Percentiles rank a stretch among this genome's conserved stretches.
Evolutionary conservation across 1,140 invertebrate genomes (phyloP).

Genomic region (Trichoplusia ni): DNA sequence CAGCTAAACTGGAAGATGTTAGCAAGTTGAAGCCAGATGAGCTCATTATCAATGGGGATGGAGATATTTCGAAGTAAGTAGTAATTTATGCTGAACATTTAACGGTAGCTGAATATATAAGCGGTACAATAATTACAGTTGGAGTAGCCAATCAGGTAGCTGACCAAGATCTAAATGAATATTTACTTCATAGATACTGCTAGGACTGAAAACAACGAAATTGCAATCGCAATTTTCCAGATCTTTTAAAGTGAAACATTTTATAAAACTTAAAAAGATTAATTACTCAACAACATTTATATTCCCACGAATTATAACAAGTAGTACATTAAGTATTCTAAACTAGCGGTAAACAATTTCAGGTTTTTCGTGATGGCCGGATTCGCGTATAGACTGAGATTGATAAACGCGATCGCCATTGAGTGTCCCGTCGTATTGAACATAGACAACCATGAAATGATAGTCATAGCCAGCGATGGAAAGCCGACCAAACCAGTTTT

Average conservation of each 20-base stretch:
- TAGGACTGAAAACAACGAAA: no score
- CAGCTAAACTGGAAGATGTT: conserved; percentile 57
- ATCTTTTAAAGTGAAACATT: no score
- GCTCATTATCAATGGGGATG: conserved; percentile 58
- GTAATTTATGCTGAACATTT: background rate
- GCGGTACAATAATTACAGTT: no score
- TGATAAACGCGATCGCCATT: conserved; percentile 92
- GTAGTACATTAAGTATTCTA: no score
- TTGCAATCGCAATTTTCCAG: no score
- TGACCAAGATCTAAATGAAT: no score
- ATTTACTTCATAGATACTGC: no score
- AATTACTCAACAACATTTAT: no score
- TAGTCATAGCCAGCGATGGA: conserved; percentile 90
- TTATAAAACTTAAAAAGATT: no score
- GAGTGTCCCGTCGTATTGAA: conserved; percentile 92
- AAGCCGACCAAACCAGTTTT: conserved; percentile 81
- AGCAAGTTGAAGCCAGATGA: conserved; percentile 46
- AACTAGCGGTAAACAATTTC: no score
- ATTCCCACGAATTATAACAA: no score
- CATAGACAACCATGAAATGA: conserved; percentile 89
- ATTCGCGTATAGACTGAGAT: conserved; percentile 88
- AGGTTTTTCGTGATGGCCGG: conserved; percentile 82
- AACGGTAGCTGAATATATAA: background rate
- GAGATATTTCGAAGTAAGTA: conserved; percentile 61
- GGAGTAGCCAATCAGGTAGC: no score